A percentile compares a stretch with the other conserved stretches of the same genome.
Evolutionary conservation across 2,797 vertebrate species (phyloP).

Genomic region (Rhinichthys osculus): DNA sequence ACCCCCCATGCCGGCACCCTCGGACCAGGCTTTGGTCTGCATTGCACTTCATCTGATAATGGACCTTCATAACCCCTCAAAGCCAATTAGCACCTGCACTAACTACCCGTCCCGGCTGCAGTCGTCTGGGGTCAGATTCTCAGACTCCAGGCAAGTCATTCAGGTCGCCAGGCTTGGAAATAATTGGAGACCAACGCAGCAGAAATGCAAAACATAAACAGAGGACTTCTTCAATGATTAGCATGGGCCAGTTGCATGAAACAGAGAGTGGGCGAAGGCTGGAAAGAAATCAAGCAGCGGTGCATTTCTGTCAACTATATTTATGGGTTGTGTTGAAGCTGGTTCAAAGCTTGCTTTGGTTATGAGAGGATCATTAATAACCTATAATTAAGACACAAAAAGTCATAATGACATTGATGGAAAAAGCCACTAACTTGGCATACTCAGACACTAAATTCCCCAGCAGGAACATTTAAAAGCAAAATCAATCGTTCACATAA

Average conservation of each 20-base stretch:
- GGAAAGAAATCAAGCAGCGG: not conserved
- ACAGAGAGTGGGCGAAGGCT: not conserved
- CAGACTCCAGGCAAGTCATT: constrained; percentile 40
- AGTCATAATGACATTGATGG: constrained; percentile 8
- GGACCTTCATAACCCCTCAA: constrained; percentile 48
- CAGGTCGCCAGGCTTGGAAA: constrained; percentile 34
- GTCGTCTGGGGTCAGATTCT: constrained; percentile 47
- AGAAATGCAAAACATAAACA: constrained; percentile 39
- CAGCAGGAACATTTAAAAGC: not conserved
- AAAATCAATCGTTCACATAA: constrained; percentile 5
- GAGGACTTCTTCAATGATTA: constrained; percentile 31
- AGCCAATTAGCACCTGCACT: constrained; percentile 58
- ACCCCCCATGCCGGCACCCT: constrained; percentile 25
- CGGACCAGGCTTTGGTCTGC: constrained; percentile 24
- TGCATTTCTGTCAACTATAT: constrained; percentile 6
- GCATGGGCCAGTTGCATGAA: not conserved
- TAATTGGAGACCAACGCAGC: constrained; percentile 42
- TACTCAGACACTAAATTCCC: not conserved
- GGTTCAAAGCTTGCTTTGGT: constrained; percentile 13
- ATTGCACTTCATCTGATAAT: constrained; percentile 19
- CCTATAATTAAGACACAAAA: constrained; percentile 38
- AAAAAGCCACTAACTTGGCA: constrained; percentile 24
- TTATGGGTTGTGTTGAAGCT: not conserved
- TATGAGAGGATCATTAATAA: constrained; percentile 40
- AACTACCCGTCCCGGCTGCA: constrained; percentile 46